Evolutionary conservation across 2,888 invertebrate genomes (phyloP), one percentile per base, ranked within the genome.

Genomic region (Ischnus inquisitorius): DNA sequence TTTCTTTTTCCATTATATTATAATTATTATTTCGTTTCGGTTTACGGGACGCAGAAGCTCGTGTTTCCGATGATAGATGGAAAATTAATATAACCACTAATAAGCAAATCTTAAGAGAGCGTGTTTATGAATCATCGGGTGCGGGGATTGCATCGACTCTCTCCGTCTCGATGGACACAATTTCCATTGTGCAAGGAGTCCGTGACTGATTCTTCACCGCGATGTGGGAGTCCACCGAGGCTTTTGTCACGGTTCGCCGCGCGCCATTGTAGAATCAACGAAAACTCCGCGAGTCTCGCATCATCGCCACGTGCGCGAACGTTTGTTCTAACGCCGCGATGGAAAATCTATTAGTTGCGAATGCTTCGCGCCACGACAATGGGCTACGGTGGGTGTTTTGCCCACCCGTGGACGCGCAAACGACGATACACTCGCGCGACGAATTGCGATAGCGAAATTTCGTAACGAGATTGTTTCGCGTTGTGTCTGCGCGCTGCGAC

Each of bases 381-480:
- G 28, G 76, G 19, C 16, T 43, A 62, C 14, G 67, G 83, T 80
- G 79, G 83, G 83, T 83, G 83, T 83, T 67, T n/a, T 64, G 25
- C 62, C 74, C 64, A 65, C 57, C 25, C 22, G 10, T 10, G 64
- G 60, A 22, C 67, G n/a, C 60, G 67, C 46, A 48, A 54, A 54
- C 34, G 34, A 4, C n/a, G n/a, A n/a, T n/a, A n/a, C 14, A 39
- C 46, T 12, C 10, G n/a, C 28, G 46, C 10, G 22, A 48, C 28
- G 64, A 62, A 74, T 80, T 79, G 79, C 60, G 14, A 48, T 28
- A 54, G 57, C 2, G 65, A 76, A 68, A 77, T 84, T 80, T 80
- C 80, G 80, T 64, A 84, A 84, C 46, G 62, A 68, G 8, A 34
- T 34, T 34, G 34, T 34, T n/a, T n/a, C n/a, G n/a, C n/a, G n/a